Base-by-base conservation (phyloP, 1,140 invertebrate species). In the Drosophila aff. region DNA sequence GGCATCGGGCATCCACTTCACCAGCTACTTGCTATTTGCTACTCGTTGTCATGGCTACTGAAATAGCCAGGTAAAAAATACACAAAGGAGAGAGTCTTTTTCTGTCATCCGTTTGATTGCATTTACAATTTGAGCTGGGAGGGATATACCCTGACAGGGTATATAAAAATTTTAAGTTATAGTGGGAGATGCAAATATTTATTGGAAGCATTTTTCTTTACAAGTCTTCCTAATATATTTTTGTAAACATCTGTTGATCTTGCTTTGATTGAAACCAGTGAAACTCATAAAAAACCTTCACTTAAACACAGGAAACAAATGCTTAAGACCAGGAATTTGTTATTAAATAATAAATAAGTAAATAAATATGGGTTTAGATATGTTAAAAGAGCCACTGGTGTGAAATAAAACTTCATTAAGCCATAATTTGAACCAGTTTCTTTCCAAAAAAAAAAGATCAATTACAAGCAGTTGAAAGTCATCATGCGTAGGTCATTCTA, bases 71-170 rank as follows among this genome's bases (percentile, higher is more conserved):
- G 74, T 49, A 28, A 46, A 47, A 53, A 23, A 21, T 23, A 47
- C 7, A n/a, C 10, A 40, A 23, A 28, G 36, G 11, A 23, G 61
- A 57, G 40, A 18, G 21, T 47, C 71, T 53, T 60, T 81, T 53
- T 49, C 57, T 63, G 47, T 40, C 49, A 43, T 57, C 65, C 65
- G 26, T 69, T 79, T 82, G 79, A 86, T 84, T 77, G 62, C 73
- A 49, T 80, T 84, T 83, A 60, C 81, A 73, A 73, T 68, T 72
- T 46, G 59, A 49, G 46, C 16, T 57, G 28, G 28, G 26, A 36
- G 6, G 13, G 11, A 41, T 52, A 28, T 28, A 43, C 66, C 36
- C 63, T 67, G 2, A 15, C 5, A 16, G 33, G 13, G 26, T 16
- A 38, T 21, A 28, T n/a, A 1, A 16, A 21, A 36, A 21, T 28